phyloP scores from a whole-genome alignment of 2,113 vertebrate genomes.

The Felis chaus region DNA sequence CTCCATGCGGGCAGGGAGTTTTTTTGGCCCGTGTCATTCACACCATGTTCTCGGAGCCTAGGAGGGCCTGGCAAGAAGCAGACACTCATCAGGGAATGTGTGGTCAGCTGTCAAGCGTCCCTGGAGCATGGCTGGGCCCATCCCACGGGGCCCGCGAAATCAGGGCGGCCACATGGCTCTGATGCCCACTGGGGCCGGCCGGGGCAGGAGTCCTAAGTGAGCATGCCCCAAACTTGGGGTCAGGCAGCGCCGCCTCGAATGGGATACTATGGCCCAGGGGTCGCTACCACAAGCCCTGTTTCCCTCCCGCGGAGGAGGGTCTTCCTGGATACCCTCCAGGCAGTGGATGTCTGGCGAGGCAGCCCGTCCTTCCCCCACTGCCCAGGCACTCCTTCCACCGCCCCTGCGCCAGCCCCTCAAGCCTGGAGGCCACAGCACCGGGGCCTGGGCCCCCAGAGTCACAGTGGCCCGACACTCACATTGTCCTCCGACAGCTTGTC shows the following conservation, averaged over 20 bases:
- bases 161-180: not conserved
- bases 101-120: not conserved
- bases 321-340: not conserved
- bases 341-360: not conserved
- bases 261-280: rapidly evolving
- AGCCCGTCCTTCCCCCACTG: not conserved
- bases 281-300: rapidly evolving
- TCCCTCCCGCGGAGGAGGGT: not conserved
- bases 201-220: not conserved
- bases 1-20: not conserved
- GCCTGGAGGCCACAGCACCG: too few relatives aligned
- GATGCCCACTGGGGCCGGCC: not conserved
- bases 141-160: not conserved
- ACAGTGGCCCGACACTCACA: conserved; percentile 85
- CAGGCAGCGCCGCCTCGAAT: not conserved
- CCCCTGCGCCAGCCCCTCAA: not conserved
- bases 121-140: not conserved
- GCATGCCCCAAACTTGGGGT: not conserved
- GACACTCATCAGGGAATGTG: rapidly evolving
- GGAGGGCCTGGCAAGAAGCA: not conserved
- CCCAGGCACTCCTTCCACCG: not conserved
- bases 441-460: not conserved
- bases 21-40: not conserved
- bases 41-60: not conserved
- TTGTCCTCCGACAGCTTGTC: conserved; percentile 97